Base-by-base conservation (phyloP, 2,888 invertebrate genomes). In the Eupithecia centaureata region DNA sequence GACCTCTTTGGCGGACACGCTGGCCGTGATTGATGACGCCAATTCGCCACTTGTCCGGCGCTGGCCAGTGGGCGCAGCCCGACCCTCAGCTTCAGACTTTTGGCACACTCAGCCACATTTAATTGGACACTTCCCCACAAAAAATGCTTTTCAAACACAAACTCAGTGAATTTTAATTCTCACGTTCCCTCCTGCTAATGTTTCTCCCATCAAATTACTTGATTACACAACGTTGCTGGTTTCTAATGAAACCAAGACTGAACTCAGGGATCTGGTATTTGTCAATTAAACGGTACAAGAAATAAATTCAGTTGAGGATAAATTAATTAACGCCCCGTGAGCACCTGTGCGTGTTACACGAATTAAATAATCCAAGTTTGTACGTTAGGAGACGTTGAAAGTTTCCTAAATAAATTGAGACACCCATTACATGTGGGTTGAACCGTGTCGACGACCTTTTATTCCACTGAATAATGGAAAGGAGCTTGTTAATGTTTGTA, bases 1-100 rank as follows among this genome's bases (percentile, higher is more conserved):
- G 84, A 86, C 82, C 85, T 79, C 82, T 86, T 86, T 80, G 81
- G 81, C 80, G 80, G 84, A 83, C n/a, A n/a, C 84, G 84, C 81
- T 77, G 76, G 73, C 73, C 71, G 85, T 90, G 91, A 91, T 91
- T 91, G 91, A 91, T 91, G 90, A 88, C 80, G 86, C 83, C 89
- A 89, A 89, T 90, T 86, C 88, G 85, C 87, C 84, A 86, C 86
- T 88, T 85, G 86, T 82, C 87, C 85, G 79, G 81, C 73, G 71
- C 69, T 71, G 63, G 71, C 60, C n/a, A 42, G 42, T 54, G 47
- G 32, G 42, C 84, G 51, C 35, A 52, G 51, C 66, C 68, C 74
- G 47, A 66, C 75, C 69, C 72, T 73, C 71, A 73, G 68, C 76
- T 72, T 76, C 73, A 69, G 74, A 72, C 82, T 77, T 47, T 82